Evolutionary conservation across 2,888 invertebrate genomes (phyloP).

Genomic region (Acrocyrtus sp.): DNA sequence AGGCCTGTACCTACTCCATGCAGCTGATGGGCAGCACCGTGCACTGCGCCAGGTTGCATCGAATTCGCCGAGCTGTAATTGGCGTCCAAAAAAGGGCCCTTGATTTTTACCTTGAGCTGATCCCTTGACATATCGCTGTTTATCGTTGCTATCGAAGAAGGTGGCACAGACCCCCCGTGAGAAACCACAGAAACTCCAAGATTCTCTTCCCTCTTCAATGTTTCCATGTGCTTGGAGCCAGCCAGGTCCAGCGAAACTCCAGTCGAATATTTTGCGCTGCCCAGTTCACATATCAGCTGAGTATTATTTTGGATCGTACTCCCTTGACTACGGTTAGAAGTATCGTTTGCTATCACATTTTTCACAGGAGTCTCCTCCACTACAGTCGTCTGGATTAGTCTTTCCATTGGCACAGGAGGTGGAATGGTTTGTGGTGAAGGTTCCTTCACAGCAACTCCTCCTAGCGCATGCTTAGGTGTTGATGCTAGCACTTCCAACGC

Average conservation of each 20-base stretch:
- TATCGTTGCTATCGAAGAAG: not conserved
- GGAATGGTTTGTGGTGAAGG: not conserved
- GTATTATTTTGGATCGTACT: conserved; percentile 26
- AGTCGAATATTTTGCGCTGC: conserved; percentile 1
- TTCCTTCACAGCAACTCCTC: no score
- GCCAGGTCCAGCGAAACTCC: no score
- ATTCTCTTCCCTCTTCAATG: conserved; percentile 15
- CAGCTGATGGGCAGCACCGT: conserved; percentile 1
- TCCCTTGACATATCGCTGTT: conserved; percentile 76
- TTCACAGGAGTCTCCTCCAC: conserved; percentile 40
- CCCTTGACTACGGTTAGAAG: conserved; percentile 23
- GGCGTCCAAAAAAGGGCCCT: conserved; percentile 83
- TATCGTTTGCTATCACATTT: conserved; percentile 35
- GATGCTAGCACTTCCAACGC: conserved; percentile 72
- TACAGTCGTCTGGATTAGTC: not conserved
- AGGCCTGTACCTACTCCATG: conserved; percentile 4
- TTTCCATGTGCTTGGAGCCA: no score
- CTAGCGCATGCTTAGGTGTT: conserved; percentile 8
- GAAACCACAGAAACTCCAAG: not conserved
- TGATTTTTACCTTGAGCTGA: conserved; percentile 89
- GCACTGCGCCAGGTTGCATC: conserved; percentile 24
- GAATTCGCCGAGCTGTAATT: conserved; percentile 69
- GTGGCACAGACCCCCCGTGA: no score
- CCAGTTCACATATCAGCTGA: conserved; percentile 24
- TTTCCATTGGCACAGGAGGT: not conserved